Percentiles rank a stretch among this genome's conserved stretches.
Conservation (phyloP, 2,888 invertebrate species). For the Lepeophtheirus nordmannii region DNA sequence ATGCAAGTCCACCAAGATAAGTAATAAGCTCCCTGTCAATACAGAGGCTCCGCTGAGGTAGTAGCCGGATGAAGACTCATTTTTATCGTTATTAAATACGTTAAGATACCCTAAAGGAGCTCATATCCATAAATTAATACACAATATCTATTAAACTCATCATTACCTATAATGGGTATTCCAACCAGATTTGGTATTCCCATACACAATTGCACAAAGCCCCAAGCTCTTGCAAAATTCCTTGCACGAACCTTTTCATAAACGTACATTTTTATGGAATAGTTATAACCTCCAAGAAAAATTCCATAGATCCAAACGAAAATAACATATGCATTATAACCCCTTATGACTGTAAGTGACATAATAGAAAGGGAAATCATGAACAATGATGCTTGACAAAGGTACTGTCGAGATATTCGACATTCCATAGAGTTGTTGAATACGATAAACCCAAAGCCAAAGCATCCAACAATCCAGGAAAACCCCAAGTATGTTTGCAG, state of each 20-base stretch:
- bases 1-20: slow-evolving; percentile 66
- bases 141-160: neutral
- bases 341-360: slow-evolving; percentile 58
- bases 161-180: slow-evolving; percentile 54
- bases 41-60: slow-evolving; percentile 64
- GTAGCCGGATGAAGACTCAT: slow-evolving; percentile 45
- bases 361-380: slow-evolving; percentile 60
- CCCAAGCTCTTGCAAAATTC: slow-evolving; percentile 74
- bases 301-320: slow-evolving; percentile 63
- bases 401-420: slow-evolving; percentile 65
- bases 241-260: slow-evolving; percentile 69
- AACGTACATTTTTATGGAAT: slow-evolving; percentile 73
- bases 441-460: slow-evolving; percentile 63
- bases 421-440: slow-evolving; percentile 67
- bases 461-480: slow-evolving; percentile 66
- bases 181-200: slow-evolving; percentile 36
- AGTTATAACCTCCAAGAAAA: slow-evolving; percentile 72
- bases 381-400: slow-evolving; percentile 58
- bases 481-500: slow-evolving; percentile 44
- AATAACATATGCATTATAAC: slow-evolving; percentile 41
- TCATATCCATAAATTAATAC: neutral
- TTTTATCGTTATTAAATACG: slow-evolving; percentile 55
- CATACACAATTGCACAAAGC: slow-evolving; percentile 49
- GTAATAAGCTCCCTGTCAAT: slow-evolving; percentile 54
- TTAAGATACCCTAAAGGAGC: slow-evolving; percentile 55